Base-by-base conservation (phyloP, 2,888 invertebrate species). In the Spodoptera picta region DNA sequence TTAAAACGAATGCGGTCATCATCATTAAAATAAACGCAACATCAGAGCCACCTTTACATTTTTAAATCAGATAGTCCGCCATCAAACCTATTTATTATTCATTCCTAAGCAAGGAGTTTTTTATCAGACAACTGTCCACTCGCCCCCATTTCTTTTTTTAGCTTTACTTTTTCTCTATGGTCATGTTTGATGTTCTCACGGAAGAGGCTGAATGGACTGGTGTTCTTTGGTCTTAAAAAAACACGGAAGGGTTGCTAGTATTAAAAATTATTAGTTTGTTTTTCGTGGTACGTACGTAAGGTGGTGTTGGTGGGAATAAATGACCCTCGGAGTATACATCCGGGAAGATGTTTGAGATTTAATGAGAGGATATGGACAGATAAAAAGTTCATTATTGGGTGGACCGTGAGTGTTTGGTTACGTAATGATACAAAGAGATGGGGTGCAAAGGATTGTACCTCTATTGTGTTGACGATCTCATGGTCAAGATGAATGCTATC, bases 151-250 rank as follows among this genome's bases (percentile, higher is more conserved):
- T 82, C 61, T 79, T 89, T 92, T 92, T 92, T 92, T 92, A 65
- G 79, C 62, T 70, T 69, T 77, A 80, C 73, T 92, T 91, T 91
- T 92, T 91, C 83, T 87, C 83, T 90, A 89, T 89, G 88, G 84
- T 84, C 85, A 83, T 93, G 83, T 93, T 93, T 93, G 89, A 88
- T 71, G 90, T 94, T 94, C 93, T 93, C 93, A 94, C 93, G 93
- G 92, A 91, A 90, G 91, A 92, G 89, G 84, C 86, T 92, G 89
- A 90, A 92, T 91, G 90, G 91, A 90, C 91, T 85, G 77, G 69
- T 80, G 80, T 81, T 77, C 73, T 65, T 82, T 82, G 82, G 81
- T 82, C 84, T 81, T 77, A 71, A 77, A 81, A 92, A 93, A 93
- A 91, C 87, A 83, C 92, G 93, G 93, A 94, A 94, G 93, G 93